A percentile compares a stretch with the other conserved stretches of the same genome.
Conservation (phyloP, 2,113 vertebrate species). For the Hyla sarda region DNA sequence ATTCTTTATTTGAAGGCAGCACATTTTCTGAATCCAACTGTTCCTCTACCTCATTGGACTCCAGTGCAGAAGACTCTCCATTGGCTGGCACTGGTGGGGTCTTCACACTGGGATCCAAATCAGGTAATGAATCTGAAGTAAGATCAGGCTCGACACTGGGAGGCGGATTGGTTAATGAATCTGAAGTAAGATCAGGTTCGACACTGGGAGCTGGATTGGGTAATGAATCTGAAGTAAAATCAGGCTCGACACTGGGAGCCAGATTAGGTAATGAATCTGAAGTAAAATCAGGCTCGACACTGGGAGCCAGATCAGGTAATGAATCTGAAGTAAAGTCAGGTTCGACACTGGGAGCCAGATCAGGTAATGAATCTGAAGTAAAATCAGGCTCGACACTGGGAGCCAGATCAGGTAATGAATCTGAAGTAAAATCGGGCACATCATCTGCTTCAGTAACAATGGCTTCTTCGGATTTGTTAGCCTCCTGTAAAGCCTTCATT, state of each 20-base stretch:
- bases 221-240: too few relatives aligned
- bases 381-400: neutral
- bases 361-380: neutral
- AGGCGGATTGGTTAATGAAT: too few relatives aligned
- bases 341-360: too few relatives aligned
- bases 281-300: too few relatives aligned
- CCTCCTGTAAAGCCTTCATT: conserved; percentile 85
- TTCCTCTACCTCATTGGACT: neutral
- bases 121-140: too few relatives aligned
- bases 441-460: conserved; percentile 12
- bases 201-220: too few relatives aligned
- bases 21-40: neutral
- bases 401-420: neutral
- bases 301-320: too few relatives aligned
- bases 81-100: neutral
- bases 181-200: too few relatives aligned
- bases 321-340: neutral
- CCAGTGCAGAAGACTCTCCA: neutral
- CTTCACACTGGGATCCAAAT: too few relatives aligned
- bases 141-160: too few relatives aligned
- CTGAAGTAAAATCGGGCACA: neutral
- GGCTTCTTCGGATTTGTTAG: conserved; percentile 13
- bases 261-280: too few relatives aligned
- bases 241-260: too few relatives aligned
- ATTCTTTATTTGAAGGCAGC: neutral